Evolutionary conservation across 2,797 vertebrate genomes (phyloP).

Genomic region (Anas bahamensis): DNA sequence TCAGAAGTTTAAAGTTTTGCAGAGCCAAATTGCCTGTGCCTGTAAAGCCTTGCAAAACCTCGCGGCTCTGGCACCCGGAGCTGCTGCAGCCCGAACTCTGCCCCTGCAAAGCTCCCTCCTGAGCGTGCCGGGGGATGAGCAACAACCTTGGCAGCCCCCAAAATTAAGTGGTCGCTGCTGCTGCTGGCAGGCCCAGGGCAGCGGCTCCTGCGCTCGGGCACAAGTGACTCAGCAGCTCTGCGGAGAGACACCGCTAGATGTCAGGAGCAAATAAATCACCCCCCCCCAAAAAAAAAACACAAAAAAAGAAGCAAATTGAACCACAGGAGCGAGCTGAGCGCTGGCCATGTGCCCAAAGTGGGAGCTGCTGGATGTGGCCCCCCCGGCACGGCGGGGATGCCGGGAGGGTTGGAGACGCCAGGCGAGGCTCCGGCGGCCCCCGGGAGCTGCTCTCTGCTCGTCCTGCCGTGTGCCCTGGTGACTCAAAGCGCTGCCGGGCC

Average conservation of each 20-base stretch:
- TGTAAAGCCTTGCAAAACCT: background rate
- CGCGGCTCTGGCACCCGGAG: background rate
- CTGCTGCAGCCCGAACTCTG: accelerated
- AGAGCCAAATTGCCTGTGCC: background rate
- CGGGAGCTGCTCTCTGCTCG: background rate
- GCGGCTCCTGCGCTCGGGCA: background rate
- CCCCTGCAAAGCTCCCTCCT: background rate
- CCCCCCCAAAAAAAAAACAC: background rate
- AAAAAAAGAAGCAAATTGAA: background rate
- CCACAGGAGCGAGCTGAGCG: accelerated
- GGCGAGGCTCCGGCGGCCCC: too few relatives aligned
- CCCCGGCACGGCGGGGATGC: background rate
- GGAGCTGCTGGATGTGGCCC: background rate
- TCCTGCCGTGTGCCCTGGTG: background rate
- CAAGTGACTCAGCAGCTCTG: background rate
- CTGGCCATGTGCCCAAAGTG: accelerated
- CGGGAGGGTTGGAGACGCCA: too few relatives aligned
- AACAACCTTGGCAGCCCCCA: background rate
- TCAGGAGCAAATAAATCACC: background rate
- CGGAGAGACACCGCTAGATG: background rate
- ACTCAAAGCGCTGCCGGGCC: accelerated
- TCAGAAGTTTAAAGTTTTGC: accelerated
- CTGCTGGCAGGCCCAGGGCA: background rate
- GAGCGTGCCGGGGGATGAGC: background rate
- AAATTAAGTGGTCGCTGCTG: background rate